A percentile compares a stretch with the other conserved stretches of the same genome.
Conservation (phyloP, 2,113 vertebrate species). For the Antennarius striatus region DNA sequence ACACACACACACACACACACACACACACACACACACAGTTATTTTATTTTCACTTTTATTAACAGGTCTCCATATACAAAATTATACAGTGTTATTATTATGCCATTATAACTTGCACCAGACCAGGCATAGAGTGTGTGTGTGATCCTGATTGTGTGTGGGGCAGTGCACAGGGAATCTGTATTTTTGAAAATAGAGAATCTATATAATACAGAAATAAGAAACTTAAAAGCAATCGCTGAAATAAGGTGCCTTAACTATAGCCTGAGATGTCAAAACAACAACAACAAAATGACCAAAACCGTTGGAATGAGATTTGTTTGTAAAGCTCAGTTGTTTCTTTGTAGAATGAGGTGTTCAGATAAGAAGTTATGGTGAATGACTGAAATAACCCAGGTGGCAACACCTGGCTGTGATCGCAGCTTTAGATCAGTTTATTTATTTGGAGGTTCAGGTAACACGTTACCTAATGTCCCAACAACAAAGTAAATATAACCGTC, state of each 20-base stretch:
- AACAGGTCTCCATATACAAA: constrained; percentile 64
- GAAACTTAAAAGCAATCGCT: background rate
- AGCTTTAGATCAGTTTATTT: background rate
- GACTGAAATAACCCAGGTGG: background rate
- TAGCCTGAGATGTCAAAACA: background rate
- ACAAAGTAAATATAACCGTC: too few relatives aligned
- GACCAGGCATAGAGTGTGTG: constrained; percentile 28
- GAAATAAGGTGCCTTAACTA: background rate
- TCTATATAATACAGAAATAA: constrained; percentile 17
- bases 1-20: background rate
- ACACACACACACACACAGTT: background rate
- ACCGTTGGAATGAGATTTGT: background rate
- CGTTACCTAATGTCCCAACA: too few relatives aligned
- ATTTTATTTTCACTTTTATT: constrained; percentile 63
- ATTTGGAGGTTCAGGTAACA: too few relatives aligned
- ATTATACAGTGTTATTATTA: constrained; percentile 55
- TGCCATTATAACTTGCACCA: constrained; percentile 29
- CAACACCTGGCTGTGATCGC: too few relatives aligned
- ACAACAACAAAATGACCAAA: background rate
- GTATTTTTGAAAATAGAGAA: constrained; percentile 21
- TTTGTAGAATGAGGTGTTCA: background rate
- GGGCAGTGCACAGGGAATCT: background rate
- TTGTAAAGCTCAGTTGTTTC: background rate
- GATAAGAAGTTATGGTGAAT: background rate
- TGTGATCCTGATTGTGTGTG: constrained; percentile 13